Conservation (phyloP, 2,797 vertebrate species). For the Dryobates pubescens region DNA sequence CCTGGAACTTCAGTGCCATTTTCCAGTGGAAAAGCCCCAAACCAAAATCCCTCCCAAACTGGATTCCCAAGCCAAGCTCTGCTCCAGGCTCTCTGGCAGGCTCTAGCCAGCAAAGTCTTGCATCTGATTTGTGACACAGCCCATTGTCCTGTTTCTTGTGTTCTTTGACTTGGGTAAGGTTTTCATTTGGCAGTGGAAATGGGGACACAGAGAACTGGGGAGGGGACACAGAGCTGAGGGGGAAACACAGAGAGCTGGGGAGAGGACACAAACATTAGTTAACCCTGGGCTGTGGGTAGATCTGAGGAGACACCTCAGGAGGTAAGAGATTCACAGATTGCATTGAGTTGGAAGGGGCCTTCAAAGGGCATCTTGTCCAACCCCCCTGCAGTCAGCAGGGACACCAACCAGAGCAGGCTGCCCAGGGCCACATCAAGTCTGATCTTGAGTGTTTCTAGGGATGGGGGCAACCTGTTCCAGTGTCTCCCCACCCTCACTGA, state of each 20-base stretch:
- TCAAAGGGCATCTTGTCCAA: too few relatives aligned
- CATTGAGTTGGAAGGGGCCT: too few relatives aligned
- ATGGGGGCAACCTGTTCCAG: too few relatives aligned
- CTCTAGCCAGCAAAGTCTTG: background rate
- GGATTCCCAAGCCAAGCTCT: background rate
- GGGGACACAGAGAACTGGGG: background rate
- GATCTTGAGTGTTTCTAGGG: too few relatives aligned
- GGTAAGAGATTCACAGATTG: too few relatives aligned
- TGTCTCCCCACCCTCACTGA: too few relatives aligned
- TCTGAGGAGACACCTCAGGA: background rate
- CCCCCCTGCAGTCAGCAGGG: too few relatives aligned
- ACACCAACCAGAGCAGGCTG: too few relatives aligned
- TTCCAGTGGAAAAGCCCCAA: background rate
- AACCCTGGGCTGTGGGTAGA: background rate
- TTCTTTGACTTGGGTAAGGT: background rate
- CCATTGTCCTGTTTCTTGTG: background rate
- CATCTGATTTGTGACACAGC: background rate
- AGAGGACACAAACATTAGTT: background rate
- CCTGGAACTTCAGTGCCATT: background rate
- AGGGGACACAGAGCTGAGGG: background rate
- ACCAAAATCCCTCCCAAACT: background rate
- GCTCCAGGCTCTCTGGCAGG: background rate
- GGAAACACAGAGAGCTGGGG: background rate
- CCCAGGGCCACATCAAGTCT: too few relatives aligned
- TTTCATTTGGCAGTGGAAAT: slow-evolving; percentile 4